Conservation (phyloP, 2,113 vertebrate species). For the Megatriorchis doriae region DNA sequence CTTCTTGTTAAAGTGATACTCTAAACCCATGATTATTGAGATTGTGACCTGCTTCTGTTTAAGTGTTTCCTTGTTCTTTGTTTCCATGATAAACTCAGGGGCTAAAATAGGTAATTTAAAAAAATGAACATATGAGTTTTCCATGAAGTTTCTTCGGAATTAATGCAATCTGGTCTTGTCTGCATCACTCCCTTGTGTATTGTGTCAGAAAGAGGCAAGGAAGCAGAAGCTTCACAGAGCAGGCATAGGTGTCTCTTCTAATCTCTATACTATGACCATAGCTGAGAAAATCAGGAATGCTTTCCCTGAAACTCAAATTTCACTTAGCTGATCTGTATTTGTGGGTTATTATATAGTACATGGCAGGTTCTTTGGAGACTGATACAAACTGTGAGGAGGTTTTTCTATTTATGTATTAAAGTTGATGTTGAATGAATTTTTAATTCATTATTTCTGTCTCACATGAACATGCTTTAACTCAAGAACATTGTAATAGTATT, state of each 20-base stretch:
- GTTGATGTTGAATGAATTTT: neutral
- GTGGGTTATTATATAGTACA: neutral
- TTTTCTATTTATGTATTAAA: neutral
- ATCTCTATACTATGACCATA: neutral
- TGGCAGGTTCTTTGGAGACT: neutral
- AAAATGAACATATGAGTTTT: neutral
- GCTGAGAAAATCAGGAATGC: neutral
- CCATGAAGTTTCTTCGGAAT: neutral
- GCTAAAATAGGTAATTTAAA: neutral
- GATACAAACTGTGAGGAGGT: neutral
- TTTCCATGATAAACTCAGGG: neutral
- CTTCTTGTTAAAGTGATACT: neutral
- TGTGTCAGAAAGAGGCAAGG: neutral
- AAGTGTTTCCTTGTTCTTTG: neutral
- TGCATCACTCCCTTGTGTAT: neutral
- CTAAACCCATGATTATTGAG: neutral
- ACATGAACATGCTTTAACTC: neutral
- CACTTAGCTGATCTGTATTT: neutral
- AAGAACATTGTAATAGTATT: neutral
- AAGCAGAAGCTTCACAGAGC: rapidly evolving
- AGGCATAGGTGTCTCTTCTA: neutral
- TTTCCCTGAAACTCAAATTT: neutral
- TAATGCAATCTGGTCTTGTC: neutral
- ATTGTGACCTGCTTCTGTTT: neutral
- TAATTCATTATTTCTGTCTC: neutral